These are phyloP conservation scores for Epinotia bilunana DNA, from an alignment of 2,888 invertebrate genomes.

Conservation along the genomic window DNA sequence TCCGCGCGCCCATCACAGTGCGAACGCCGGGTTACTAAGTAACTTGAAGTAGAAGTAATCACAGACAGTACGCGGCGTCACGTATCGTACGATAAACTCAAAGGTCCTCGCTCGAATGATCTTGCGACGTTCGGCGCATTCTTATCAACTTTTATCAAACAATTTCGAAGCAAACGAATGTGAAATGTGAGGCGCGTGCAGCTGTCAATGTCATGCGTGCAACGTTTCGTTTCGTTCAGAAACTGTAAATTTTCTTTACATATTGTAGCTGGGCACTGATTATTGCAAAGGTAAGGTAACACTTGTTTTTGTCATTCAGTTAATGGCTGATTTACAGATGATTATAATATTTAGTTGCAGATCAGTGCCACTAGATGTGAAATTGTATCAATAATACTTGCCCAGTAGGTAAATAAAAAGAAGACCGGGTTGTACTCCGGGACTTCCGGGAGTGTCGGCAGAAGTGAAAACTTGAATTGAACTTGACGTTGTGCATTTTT, in stretches of 20 bases:
- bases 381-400: no score
- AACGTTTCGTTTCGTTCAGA: constrained; percentile 28
- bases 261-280: background rate
- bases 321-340: background rate
- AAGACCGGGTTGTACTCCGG: no score
- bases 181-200: constrained; percentile 40
- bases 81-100: constrained; percentile 56
- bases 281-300: background rate
- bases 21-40: constrained; percentile 23
- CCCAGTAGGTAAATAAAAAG: no score
- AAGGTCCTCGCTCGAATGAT: constrained; percentile 63
- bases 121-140: constrained; percentile 53
- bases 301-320: background rate
- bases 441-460: no score
- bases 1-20: constrained; percentile 63
- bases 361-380: no score
- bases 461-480: no score
- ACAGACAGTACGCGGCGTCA: constrained; percentile 22
- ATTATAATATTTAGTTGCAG: background rate
- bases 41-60: constrained; percentile 10
- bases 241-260: constrained; percentile 11
- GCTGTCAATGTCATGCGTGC: constrained; percentile 45
- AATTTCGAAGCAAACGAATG: constrained; percentile 58
- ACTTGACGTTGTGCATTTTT: no score
- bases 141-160: constrained; percentile 62